These are phyloP conservation scores for Oreochromis spilurus DNA, from an alignment of 2,113 vertebrate species.

Conservation along the genomic window DNA sequence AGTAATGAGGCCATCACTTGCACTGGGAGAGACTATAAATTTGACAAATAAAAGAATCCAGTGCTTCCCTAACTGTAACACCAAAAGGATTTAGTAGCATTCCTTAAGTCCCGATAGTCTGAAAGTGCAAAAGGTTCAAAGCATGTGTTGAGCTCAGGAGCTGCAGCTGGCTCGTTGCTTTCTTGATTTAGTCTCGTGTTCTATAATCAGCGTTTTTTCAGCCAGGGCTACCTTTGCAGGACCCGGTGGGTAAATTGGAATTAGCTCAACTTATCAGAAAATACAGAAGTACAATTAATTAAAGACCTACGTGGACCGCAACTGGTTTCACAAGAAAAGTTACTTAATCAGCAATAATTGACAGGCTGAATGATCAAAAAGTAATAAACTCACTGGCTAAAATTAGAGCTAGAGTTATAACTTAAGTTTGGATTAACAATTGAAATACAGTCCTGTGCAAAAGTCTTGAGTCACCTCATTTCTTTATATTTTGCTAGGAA, in stretches of 20 bases:
- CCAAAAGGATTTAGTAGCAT: background rate
- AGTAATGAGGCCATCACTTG: conserved; percentile 35
- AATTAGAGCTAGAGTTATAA: background rate
- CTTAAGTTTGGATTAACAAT: background rate
- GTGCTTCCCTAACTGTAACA: background rate
- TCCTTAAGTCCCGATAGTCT: background rate
- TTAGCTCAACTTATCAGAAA: background rate
- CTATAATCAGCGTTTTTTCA: background rate
- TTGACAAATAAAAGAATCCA: background rate
- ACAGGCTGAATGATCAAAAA: background rate
- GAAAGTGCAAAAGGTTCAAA: background rate
- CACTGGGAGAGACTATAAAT: background rate
- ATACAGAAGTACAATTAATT: background rate
- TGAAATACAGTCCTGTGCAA: background rate
- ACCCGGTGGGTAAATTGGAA: background rate
- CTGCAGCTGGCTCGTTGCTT: background rate
- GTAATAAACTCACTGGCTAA: background rate
- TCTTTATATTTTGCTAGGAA: background rate
- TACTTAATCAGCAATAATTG: background rate
- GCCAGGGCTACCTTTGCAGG: background rate
- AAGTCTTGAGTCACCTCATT: background rate
- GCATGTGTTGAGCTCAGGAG: background rate
- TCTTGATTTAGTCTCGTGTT: background rate
- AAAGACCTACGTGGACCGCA: background rate
- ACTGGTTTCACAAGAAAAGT: background rate